A percentile compares a stretch with the other conserved stretches of the same genome.
These are phyloP conservation scores for Cistogaster globosa DNA, from an alignment of 2,888 invertebrate species.

Conservation along the genomic window DNA sequence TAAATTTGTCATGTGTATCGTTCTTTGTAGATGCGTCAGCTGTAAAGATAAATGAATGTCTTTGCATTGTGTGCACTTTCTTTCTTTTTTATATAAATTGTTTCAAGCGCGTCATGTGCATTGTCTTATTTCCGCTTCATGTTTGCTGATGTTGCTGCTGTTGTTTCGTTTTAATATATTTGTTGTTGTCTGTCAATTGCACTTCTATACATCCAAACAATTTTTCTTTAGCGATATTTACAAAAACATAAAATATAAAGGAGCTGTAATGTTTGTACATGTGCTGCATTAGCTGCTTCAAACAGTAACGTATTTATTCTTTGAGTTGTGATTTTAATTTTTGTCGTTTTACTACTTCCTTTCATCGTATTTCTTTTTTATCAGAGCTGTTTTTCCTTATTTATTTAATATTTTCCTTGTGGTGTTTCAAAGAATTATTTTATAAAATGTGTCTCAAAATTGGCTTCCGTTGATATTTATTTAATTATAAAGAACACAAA, in stretches of 20 bases:
- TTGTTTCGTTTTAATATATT: background rate
- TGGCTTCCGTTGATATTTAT: no score
- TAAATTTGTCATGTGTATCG: conserved; percentile 6
- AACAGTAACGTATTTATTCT: background rate
- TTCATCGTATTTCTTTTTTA: background rate
- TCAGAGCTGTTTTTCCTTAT: background rate
- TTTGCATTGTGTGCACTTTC: conserved; percentile 24
- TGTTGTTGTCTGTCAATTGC: conserved; percentile 52
- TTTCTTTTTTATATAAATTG: conserved; percentile 26
- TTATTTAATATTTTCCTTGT: background rate
- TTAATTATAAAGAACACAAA: no score
- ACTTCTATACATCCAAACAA: conserved; percentile 37
- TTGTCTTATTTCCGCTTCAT: conserved; percentile 58
- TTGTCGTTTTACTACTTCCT: conserved; percentile 24
- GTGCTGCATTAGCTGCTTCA: background rate
- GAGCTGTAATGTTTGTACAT: background rate
- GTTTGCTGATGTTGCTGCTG: background rate
- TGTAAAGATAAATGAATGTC: background rate
- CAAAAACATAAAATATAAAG: conserved; percentile 23
- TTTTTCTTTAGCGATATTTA: background rate
- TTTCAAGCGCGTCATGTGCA: conserved; percentile 51
- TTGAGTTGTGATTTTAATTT: conserved; percentile 18
- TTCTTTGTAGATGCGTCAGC: background rate
- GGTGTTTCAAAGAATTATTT: background rate
- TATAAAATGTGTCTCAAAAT: background rate